Conservation (phyloP, 2,113 vertebrate species). For the Dasypus novemcinctus region DNA sequence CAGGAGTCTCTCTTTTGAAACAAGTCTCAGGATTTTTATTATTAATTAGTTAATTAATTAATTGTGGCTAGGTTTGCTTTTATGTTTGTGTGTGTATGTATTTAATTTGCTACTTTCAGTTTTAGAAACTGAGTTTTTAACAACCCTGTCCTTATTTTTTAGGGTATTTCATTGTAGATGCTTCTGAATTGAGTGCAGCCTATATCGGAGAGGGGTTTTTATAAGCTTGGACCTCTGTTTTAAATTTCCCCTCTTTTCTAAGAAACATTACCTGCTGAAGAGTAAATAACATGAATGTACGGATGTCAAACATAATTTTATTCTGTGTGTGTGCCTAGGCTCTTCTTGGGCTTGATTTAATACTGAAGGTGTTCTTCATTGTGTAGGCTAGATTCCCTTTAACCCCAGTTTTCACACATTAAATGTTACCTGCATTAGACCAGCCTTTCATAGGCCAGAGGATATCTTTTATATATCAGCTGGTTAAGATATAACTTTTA, state of each 20-base stretch:
- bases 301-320: neutral
- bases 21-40: neutral
- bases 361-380: neutral
- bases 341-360: neutral
- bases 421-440: neutral
- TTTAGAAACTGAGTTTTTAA: neutral
- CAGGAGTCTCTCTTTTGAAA: neutral
- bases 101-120: neutral
- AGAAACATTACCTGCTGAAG: neutral
- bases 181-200: neutral
- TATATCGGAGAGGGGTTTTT: neutral
- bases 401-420: neutral
- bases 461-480: neutral
- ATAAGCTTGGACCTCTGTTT: neutral
- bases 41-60: neutral
- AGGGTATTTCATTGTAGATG: neutral
- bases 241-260: neutral
- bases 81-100: neutral
- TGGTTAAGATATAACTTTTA: neutral
- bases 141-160: neutral
- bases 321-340: neutral
- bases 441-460: neutral
- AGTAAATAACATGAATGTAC: neutral
- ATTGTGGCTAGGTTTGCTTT: neutral
- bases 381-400: neutral